Conservation (phyloP, 2,888 invertebrate species). For the Plagodis dolabraria region DNA sequence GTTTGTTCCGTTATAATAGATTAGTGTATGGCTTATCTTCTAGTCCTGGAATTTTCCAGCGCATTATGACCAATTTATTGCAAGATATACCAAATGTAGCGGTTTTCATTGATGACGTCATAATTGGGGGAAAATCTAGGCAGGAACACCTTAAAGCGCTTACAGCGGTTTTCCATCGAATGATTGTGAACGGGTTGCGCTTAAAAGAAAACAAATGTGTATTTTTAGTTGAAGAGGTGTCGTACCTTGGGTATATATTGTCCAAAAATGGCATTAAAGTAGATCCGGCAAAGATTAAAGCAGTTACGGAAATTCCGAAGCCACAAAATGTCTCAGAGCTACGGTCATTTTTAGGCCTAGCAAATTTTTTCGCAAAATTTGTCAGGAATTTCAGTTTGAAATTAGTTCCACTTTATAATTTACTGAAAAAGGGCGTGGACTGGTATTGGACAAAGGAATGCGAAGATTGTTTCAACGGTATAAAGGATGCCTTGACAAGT, state of each 20-base stretch:
- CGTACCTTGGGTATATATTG: conserved; percentile 26
- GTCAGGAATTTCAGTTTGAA: conserved; percentile 33
- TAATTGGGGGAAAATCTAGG: conserved; percentile 4
- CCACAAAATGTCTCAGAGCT: conserved; percentile 22
- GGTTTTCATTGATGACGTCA: conserved; percentile 23
- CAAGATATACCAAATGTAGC: conserved; percentile 8
- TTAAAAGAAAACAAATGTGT: conserved; percentile 24
- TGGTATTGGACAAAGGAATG: conserved; percentile 31
- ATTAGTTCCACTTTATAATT: conserved; percentile 22
- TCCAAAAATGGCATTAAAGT: conserved; percentile 16
- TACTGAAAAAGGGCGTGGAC: conserved; percentile 28
- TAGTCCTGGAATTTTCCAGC: conserved; percentile 8
- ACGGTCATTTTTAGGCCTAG: no score
- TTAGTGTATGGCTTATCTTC: no score
- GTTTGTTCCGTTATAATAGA: conserved; percentile 4
- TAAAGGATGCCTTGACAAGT: conserved; percentile 8
- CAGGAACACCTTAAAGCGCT: conserved; percentile 9
- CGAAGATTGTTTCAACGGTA: no score
- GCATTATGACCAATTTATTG: conserved; percentile 9
- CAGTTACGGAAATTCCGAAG: conserved; percentile 18
- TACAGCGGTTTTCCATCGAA: conserved; percentile 6
- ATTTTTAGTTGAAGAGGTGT: conserved; percentile 21
- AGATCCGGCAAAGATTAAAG: conserved; percentile 22
- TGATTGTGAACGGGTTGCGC: conserved; percentile 18
- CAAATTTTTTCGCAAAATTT: conserved; percentile 34